Base-by-base conservation (phyloP, 2,113 vertebrate genomes). In the Myrmecophaga tridactyla region DNA sequence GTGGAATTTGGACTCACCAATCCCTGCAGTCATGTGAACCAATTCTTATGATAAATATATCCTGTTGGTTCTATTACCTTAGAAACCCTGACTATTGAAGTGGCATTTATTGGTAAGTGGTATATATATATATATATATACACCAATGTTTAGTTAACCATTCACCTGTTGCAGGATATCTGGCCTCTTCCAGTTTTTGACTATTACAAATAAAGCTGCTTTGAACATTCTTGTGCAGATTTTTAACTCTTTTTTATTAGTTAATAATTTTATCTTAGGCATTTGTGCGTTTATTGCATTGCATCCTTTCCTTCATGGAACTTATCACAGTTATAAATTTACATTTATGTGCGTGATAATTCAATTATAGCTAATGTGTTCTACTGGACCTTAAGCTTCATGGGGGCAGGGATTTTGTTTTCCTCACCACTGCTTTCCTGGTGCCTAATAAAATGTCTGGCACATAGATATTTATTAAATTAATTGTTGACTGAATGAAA, bases 41-140 rank as follows among this genome's bases (percentile, higher is more conserved):
- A 56, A 56, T 56, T 56, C 53, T 20, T 56, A 20, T 56, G 21
- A 56, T 56, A 56, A 20, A 20, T 56, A 7, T 56, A 20, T 56
- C 53, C 53, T 56, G 53, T 56, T 5, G 21, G 3, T 56, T 56
- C 53, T 56, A 56, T 18, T 56, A 20, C 53, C 53, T 56, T 56
- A 6, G 53, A 56, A 56, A 56, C 53, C 20, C 53, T 56, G 51
- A 53, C 51, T 53, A 53, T 17, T 53, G 51, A 2, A 53, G 51
- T 53, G 18, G 51, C 53, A 13, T 25, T 92, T 87, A 80, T 60
- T 80, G 56, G 58, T 70, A n/a, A 81, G 4, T 53, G 27, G 10
- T 60, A 11, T 12, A 0, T 17, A n/a, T n/a, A n/a, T n/a, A n/a
- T n/a, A 7, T 60, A 11, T 12, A 0, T 17, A 14, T 62, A n/a